Evolutionary conservation across 2,113 vertebrate genomes (phyloP).

Genomic region (Hirundichthys speculiger): DNA sequence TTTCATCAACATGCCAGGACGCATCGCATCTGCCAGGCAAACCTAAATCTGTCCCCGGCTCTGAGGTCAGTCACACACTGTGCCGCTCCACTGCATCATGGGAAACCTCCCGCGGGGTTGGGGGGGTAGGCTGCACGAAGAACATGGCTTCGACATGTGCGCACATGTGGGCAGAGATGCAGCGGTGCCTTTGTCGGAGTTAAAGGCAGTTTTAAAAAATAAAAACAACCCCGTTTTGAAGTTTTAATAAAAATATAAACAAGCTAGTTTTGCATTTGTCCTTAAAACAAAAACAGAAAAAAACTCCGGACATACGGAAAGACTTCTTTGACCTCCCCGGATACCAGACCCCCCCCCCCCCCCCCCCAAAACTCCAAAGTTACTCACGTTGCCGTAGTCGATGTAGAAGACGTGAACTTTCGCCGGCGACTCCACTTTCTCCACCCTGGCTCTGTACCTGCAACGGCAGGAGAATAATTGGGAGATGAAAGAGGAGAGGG

Average conservation of each 20-base stretch:
- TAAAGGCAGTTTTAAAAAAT: slow-evolving; percentile 17
- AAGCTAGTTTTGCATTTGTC: too few species aligned
- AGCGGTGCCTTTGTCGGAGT: slow-evolving; percentile 32
- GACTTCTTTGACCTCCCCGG: slow-evolving; percentile 36
- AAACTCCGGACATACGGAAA: slow-evolving; percentile 14
- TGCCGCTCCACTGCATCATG: slow-evolving; percentile 63
- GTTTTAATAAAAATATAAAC: too few species aligned
- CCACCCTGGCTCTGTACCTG: slow-evolving; percentile 96
- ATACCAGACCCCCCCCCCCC: not conserved
- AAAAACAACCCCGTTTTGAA: slow-evolving; percentile 31
- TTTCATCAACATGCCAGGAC: slow-evolving; percentile 72
- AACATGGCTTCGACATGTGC: slow-evolving; percentile 55
- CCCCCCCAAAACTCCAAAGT: too few species aligned
- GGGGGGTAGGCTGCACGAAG: slow-evolving; percentile 38
- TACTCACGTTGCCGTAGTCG: slow-evolving; percentile 97
- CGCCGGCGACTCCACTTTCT: slow-evolving; percentile 88
- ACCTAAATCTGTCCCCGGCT: slow-evolving; percentile 45
- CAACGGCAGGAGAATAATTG: slow-evolving; percentile 48
- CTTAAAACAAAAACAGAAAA: too few species aligned
- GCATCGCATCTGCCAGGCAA: slow-evolving; percentile 64
- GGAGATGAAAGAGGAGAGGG: slow-evolving; percentile 5
- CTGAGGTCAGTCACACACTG: slow-evolving; percentile 67
- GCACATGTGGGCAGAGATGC: slow-evolving; percentile 35
- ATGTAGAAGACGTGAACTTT: slow-evolving; percentile 97
- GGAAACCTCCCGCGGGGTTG: slow-evolving; percentile 63